Percentiles rank a stretch among this genome's conserved stretches.
phyloP scores from a whole-genome alignment of 2,113 vertebrate species.

The Plecturocebus donacophilus region DNA sequence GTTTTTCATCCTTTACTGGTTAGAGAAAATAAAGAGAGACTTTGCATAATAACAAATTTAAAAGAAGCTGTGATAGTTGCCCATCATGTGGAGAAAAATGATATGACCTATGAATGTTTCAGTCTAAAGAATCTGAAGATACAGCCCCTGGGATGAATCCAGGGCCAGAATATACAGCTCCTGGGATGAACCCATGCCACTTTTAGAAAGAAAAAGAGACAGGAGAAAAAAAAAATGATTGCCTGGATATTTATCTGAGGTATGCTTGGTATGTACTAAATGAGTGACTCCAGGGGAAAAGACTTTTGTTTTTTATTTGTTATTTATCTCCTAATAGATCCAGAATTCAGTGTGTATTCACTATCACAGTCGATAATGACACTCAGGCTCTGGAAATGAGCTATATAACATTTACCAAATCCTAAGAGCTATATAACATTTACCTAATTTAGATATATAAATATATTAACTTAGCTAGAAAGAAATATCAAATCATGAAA shows the following conservation, averaged over 20 bases:
- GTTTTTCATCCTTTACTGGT: not conserved
- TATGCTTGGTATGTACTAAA: not conserved
- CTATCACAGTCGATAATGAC: not conserved
- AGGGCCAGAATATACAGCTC: not conserved
- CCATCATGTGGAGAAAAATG: not conserved
- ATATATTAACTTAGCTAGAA: not conserved
- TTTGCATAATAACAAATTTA: not conserved
- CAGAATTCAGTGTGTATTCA: not conserved
- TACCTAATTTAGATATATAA: not conserved
- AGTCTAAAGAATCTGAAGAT: not conserved
- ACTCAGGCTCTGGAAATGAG: not conserved
- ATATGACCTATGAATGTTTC: not conserved
- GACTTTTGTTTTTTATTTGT: not conserved
- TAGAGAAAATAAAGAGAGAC: not conserved
- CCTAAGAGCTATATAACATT: not conserved
- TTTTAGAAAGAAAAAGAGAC: not conserved
- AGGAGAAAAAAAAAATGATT: not conserved
- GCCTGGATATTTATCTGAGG: not conserved
- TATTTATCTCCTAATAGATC: not conserved
- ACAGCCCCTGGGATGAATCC: not conserved
- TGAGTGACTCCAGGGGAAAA: not conserved
- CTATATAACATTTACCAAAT: no score
- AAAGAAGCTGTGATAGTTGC: not conserved
- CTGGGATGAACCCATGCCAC: not conserved
- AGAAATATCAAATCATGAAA: conserved; percentile 4